A percentile compares a stretch with the other conserved stretches of the same genome.
phyloP scores from a whole-genome alignment of 2,113 vertebrate genomes.

The Proteles cristata region DNA sequence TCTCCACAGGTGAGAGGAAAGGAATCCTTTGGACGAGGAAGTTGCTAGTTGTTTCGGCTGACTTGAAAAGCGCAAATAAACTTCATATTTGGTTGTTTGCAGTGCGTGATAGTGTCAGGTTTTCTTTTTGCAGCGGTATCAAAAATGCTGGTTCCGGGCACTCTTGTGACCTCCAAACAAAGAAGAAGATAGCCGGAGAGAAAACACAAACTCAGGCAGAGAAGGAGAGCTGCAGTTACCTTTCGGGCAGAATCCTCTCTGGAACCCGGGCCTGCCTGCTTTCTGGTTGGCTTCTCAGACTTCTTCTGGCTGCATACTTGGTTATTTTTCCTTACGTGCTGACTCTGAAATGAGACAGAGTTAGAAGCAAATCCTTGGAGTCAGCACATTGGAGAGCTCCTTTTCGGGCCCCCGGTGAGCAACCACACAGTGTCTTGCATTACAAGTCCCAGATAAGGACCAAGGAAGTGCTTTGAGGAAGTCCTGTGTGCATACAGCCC shows the following conservation, averaged over 20 bases:
- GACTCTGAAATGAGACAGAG: not conserved
- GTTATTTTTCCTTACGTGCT: not conserved
- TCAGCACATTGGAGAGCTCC: slow-evolving; percentile 58
- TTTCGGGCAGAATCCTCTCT: not conserved
- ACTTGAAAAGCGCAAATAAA: slow-evolving; percentile 70
- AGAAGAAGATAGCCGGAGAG: not conserved
- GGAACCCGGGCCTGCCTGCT: not conserved
- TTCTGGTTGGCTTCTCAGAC: not conserved
- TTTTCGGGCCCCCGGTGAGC: not conserved
- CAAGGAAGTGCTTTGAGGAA: not conserved
- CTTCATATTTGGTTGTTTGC: not conserved
- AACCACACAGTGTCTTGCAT: not conserved
- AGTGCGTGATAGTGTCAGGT: not conserved
- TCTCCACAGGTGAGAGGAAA: not conserved
- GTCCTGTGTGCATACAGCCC: not conserved
- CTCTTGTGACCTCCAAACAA: not conserved
- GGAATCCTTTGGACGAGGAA: not conserved
- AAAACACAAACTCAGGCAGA: not conserved
- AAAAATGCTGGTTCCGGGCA: not conserved
- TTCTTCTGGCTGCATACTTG: not conserved
- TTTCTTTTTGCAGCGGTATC: slow-evolving; percentile 16
- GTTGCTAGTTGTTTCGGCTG: not conserved
- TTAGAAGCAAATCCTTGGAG: not conserved
- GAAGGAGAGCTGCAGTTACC: not conserved
- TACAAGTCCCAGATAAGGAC: not conserved